Conservation (phyloP, 2,113 vertebrate species). For the Tachysurus fulvidraco region DNA sequence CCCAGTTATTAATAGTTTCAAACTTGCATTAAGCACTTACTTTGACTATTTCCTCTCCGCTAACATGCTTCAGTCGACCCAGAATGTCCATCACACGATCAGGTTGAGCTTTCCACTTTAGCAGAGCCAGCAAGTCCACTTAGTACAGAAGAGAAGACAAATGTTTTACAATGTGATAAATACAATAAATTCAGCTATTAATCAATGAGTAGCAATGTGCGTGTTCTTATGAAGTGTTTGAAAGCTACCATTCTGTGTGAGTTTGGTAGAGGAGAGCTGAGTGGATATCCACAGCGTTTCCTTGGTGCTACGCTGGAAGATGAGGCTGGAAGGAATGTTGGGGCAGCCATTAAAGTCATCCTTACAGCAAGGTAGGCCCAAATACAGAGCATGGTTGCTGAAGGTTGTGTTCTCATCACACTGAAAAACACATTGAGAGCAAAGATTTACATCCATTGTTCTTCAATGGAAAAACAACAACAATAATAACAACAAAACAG, state of each 20-base stretch:
- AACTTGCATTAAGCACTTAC: conserved; percentile 64
- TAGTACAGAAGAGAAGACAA: conserved; percentile 49
- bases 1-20: not conserved
- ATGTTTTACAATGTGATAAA: not conserved
- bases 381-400: conserved; percentile 92
- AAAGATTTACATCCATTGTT: not conserved
- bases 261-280: conserved; percentile 95
- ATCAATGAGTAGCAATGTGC: not conserved
- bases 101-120: conserved; percentile 97
- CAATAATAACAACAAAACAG: not conserved
- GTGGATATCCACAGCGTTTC: conserved; percentile 95
- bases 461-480: too few species aligned
- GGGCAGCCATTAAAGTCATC: conserved; percentile 92
- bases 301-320: conserved; percentile 96
- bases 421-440: conserved; percentile 64
- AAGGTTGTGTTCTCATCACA: conserved; percentile 97
- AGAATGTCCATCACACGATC: conserved; percentile 95
- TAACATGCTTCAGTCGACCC: conserved; percentile 88
- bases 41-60: conserved; percentile 97
- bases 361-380: conserved; percentile 95
- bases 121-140: conserved; percentile 92
- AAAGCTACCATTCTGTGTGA: conserved; percentile 92
- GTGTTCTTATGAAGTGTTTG: not conserved
- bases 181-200: not conserved
- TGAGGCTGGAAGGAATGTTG: conserved; percentile 90